These are phyloP conservation scores for Benitochromis conjunctus DNA, from an alignment of 2,113 vertebrate species.

Conservation along the genomic window DNA sequence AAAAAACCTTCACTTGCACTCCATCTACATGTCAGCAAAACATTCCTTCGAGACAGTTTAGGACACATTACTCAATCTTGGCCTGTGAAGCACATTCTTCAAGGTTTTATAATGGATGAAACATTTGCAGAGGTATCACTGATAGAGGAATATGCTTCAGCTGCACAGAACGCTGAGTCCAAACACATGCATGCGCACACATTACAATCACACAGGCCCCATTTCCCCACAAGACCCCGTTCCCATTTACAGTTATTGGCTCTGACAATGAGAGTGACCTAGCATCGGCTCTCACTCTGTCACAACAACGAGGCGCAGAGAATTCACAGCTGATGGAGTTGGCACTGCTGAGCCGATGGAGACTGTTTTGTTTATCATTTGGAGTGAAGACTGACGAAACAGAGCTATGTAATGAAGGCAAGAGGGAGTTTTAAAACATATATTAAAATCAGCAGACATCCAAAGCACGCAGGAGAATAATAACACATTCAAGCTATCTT, in stretches of 20 bases:
- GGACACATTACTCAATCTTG: constrained; percentile 44
- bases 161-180: neutral
- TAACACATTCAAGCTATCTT: neutral
- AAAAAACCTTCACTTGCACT: constrained; percentile 2
- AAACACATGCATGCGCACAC: neutral
- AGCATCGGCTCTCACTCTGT: constrained; percentile 9
- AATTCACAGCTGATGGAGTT: constrained; percentile 26
- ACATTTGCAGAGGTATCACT: constrained; percentile 1
- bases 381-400: neutral
- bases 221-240: neutral
- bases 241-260: constrained; percentile 22
- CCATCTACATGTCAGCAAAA: constrained; percentile 26
- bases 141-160: constrained; percentile 3
- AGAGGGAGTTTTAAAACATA: neutral
- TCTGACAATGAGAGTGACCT: neutral
- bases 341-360: constrained; percentile 5
- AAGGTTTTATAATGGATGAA: constrained; percentile 27
- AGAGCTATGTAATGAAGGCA: neutral
- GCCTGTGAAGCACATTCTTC: constrained; percentile 17
- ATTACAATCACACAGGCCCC: neutral
- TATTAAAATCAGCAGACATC: neutral
- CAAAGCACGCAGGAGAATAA: neutral
- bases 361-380: constrained; percentile 9
- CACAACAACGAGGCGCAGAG: constrained; percentile 30
- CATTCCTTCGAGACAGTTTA: constrained; percentile 25